phyloP scores from a whole-genome alignment of 2,113 vertebrate species.

The Colius striatus region DNA sequence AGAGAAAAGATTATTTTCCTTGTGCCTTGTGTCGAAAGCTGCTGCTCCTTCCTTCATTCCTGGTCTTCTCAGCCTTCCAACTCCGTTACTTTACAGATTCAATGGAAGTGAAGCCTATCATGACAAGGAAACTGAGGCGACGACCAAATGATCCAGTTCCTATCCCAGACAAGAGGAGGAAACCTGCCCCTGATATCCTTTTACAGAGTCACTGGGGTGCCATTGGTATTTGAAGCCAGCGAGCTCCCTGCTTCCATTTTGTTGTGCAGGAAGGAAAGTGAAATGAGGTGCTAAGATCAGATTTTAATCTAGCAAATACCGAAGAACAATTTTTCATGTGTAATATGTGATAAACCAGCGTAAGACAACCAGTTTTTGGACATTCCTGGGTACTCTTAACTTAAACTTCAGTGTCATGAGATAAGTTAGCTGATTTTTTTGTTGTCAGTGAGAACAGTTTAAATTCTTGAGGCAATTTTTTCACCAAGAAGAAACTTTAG shows the following conservation, averaged over 20 bases:
- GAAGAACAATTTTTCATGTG: neutral
- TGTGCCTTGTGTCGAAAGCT: neutral
- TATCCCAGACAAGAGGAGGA: constrained; percentile 96
- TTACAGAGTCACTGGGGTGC: neutral
- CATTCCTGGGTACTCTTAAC: neutral
- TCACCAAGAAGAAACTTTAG: neutral
- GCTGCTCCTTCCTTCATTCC: neutral
- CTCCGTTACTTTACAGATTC: constrained; percentile 84
- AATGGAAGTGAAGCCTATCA: constrained; percentile 98
- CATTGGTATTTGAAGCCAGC: neutral
- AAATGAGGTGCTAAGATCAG: neutral
- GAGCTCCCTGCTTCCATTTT: neutral
- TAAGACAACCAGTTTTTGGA: neutral
- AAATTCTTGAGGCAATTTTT: neutral
- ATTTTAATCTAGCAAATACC: neutral
- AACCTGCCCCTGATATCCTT: constrained; percentile 99
- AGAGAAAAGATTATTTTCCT: neutral
- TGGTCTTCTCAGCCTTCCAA: constrained; percentile 8
- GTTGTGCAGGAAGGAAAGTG: neutral
- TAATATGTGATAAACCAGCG: neutral
- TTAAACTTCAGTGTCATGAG: neutral
- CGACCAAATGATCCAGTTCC: constrained; percentile 97
- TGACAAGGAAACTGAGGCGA: constrained; percentile 94
- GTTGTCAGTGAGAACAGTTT: neutral
- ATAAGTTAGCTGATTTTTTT: neutral